A percentile compares a stretch with the other conserved stretches of the same genome.
These are phyloP conservation scores for Archips crataeganus DNA, from an alignment of 2,888 invertebrate genomes.

Conservation along the genomic window DNA sequence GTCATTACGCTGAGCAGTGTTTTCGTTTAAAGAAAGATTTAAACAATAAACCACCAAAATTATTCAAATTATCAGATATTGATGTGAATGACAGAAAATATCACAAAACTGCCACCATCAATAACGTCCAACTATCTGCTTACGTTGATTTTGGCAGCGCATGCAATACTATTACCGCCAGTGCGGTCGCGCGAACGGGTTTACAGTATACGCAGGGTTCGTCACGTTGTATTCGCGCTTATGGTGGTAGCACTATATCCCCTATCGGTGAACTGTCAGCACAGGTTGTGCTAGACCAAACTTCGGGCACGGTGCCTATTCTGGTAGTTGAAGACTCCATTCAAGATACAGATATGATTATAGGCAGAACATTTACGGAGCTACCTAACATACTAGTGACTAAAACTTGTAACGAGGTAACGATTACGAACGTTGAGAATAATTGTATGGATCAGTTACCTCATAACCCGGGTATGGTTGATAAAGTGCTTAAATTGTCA, in stretches of 20 bases:
- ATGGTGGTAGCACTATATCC: conserved; percentile 13
- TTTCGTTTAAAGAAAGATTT: conserved; percentile 9
- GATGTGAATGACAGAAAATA: conserved; percentile 23
- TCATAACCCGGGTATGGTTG: not conserved
- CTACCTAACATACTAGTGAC: conserved; percentile 1
- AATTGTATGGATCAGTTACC: not conserved
- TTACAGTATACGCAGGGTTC: not conserved
- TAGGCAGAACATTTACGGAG: conserved; percentile 22
- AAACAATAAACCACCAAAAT: conserved; percentile 1
- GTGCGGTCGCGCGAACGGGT: conserved; percentile 3
- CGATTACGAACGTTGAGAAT: not conserved
- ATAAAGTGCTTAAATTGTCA: conserved; percentile 2
- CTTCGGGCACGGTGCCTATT: conserved; percentile 9
- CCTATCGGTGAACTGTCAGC: conserved; percentile 16
- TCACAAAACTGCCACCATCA: not conserved
- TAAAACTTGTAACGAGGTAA: conserved; percentile 18
- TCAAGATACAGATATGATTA: conserved; percentile 24
- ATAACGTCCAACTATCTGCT: not conserved
- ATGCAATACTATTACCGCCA: conserved; percentile 15
- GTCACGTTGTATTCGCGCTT: conserved; percentile 15
- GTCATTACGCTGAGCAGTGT: conserved; percentile 3
- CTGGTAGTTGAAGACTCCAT: conserved; percentile 16
- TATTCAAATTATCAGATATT: conserved; percentile 16
- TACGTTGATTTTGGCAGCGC: conserved; percentile 22
- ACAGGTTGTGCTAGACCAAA: conserved; percentile 1